phyloP scores from a whole-genome alignment of 2,797 vertebrate genomes.

The Delichon dasypus region DNA sequence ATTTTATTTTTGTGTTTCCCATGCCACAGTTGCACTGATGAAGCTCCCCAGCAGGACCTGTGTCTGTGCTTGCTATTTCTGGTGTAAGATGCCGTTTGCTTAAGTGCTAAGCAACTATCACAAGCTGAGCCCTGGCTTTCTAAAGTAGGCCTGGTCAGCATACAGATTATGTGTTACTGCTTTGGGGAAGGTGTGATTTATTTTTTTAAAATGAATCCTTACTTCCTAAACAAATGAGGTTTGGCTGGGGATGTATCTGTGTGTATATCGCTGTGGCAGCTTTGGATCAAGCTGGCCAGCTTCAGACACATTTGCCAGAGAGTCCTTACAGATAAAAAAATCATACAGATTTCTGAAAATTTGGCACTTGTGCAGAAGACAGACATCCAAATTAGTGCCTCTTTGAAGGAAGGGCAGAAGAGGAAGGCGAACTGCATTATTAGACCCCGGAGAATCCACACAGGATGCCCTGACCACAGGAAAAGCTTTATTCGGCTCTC shows the following conservation, averaged over 20 bases:
- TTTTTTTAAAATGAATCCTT: neutral
- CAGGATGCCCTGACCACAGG: slow-evolving; percentile 62
- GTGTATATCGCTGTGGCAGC: neutral
- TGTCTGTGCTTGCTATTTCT: neutral
- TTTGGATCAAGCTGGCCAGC: neutral
- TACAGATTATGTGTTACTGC: neutral
- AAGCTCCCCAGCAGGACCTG: neutral
- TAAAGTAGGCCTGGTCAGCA: neutral
- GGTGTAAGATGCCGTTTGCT: neutral
- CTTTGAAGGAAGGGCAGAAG: slow-evolving; percentile 40
- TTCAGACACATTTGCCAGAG: neutral
- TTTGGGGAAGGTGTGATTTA: neutral
- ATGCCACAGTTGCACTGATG: neutral
- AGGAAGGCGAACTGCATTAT: slow-evolving; percentile 64
- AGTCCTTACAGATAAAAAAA: neutral
- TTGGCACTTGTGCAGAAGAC: neutral
- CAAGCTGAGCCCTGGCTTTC: neutral
- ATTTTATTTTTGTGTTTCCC: slow-evolving; percentile 13
- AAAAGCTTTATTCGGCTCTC: slow-evolving; percentile 55
- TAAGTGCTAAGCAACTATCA: neutral
- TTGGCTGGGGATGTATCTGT: neutral
- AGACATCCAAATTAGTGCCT: slow-evolving; percentile 31
- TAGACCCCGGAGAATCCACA: slow-evolving; percentile 52
- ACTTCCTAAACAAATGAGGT: neutral
- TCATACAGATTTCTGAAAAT: neutral